Conservation (phyloP, 1,140 invertebrate species). For the Drosophila obscura region DNA sequence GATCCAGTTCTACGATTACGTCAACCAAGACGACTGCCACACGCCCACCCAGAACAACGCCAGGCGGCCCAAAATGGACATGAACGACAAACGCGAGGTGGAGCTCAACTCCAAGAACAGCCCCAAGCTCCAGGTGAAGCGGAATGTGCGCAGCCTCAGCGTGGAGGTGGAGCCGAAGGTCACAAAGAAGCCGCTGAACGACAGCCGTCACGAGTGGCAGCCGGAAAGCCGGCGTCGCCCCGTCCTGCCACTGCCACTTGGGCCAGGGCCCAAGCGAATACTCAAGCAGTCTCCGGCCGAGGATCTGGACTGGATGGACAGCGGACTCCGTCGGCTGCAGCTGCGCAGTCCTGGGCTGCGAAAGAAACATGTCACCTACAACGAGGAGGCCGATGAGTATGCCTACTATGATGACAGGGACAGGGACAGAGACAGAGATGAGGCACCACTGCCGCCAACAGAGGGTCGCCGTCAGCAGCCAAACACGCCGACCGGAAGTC, state of each 20-base stretch:
- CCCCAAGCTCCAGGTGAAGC: slow-evolving; percentile 76
- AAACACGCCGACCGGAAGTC: slow-evolving; percentile 80
- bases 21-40: slow-evolving; percentile 40
- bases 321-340: slow-evolving; percentile 51
- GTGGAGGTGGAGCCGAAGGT: slow-evolving; percentile 53
- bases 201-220: slow-evolving; percentile 20
- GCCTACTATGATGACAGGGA: slow-evolving; percentile 60
- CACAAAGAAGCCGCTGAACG: slow-evolving; percentile 64
- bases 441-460: slow-evolving; percentile 1
- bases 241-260: slow-evolving; percentile 38
- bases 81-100: slow-evolving; percentile 78
- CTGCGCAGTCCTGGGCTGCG: slow-evolving; percentile 52
- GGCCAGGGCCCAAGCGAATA: slow-evolving; percentile 58
- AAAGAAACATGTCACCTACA: slow-evolving; percentile 78
- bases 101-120: slow-evolving; percentile 78
- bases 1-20: slow-evolving; percentile 78
- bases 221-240: slow-evolving; percentile 13
- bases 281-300: slow-evolving; percentile 46
- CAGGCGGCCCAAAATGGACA: slow-evolving; percentile 71
- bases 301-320: slow-evolving; percentile 54
- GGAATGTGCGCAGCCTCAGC: slow-evolving; percentile 70
- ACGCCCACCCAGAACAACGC: slow-evolving; percentile 60
- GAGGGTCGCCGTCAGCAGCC: slow-evolving; percentile 40
- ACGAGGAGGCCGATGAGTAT: slow-evolving; percentile 67
- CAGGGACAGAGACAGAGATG: no score